Evolutionary conservation across 2,888 invertebrate genomes (phyloP), one percentile per base, ranked within the genome.

Genomic region (Hoplodrina ambigua): DNA sequence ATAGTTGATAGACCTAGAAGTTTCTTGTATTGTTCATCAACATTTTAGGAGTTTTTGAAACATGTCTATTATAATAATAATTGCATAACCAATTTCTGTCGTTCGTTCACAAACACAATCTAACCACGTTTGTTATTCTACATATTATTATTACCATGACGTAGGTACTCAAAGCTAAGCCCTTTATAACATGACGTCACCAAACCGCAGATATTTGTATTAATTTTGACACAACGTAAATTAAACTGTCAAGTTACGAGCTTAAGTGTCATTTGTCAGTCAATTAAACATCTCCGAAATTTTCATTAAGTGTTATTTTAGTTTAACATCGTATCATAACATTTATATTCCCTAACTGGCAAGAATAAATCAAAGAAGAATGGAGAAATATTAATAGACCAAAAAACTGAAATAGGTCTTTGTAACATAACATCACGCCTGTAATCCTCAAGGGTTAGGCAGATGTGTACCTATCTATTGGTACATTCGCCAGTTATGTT

Each of bases 161-260:
- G 19, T 44, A 65, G 41, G 49, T n/a, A 72, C 56, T 67, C 62
- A 64, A 60, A 62, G 69, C 52, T 64, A 67, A 61, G 56, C 52
- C 30, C 64, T 58, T 68, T 41, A 69, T 74, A 79, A 74, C 80
- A 78, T 79, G 79, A 81, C 69, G 80, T 73, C 80, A 69, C 53
- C 75, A 80, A 72, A 53, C 67, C 78, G 65, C 72, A 71, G 76
- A 83, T 84, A 87, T 86, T 88, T 85, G 82, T 87, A 90, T 87
- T 86, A 87, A 89, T 87, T 89, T 86, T 86, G 88, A 86, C 86
- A 85, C 80, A 82, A 79, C 84, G 82, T 84, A 88, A 89, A 90
- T 89, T 87, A 87, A 88, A 86, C 85, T 89, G 89, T 89, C 88
- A 87, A 78, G 82, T 78, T 78, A 80, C 72, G 65, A n/a, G 61